Evolutionary conservation across 1,140 invertebrate genomes (phyloP).

Genomic region (Achatina immaculata): DNA sequence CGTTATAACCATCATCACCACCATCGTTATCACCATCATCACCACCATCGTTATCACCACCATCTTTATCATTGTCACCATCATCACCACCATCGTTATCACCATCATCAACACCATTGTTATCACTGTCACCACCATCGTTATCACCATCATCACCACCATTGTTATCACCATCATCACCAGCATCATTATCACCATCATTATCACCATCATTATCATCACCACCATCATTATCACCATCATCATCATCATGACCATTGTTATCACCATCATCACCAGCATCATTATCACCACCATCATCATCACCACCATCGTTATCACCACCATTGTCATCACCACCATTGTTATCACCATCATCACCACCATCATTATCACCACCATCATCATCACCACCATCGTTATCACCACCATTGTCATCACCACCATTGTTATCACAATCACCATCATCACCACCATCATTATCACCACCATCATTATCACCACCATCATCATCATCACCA

Average conservation of each 20-base stretch:
- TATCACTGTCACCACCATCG: not conserved
- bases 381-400: not conserved
- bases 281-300: constrained; percentile 18
- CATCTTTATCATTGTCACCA: not conserved
- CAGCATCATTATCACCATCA: too few species aligned
- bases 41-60: not conserved
- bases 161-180: constrained; percentile 1
- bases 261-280: not conserved
- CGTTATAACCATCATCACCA: not conserved
- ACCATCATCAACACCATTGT: too few species aligned
- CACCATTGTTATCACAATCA: not conserved
- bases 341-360: constrained; percentile 11
- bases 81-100: not conserved
- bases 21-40: not conserved
- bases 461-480: not conserved
- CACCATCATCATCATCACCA: not conserved
- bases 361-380: not conserved
- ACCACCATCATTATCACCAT: constrained; percentile 7
- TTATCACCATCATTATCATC: not conserved
- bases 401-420: not conserved
- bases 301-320: constrained; percentile 11
- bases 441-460: not conserved
- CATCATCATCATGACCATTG: constrained; percentile 14
- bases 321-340: not conserved
- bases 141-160: not conserved